Evolutionary conservation across 2,888 invertebrate genomes (phyloP), one percentile per base, ranked within the genome.

Genomic region (Aspidiotus destructor): DNA sequence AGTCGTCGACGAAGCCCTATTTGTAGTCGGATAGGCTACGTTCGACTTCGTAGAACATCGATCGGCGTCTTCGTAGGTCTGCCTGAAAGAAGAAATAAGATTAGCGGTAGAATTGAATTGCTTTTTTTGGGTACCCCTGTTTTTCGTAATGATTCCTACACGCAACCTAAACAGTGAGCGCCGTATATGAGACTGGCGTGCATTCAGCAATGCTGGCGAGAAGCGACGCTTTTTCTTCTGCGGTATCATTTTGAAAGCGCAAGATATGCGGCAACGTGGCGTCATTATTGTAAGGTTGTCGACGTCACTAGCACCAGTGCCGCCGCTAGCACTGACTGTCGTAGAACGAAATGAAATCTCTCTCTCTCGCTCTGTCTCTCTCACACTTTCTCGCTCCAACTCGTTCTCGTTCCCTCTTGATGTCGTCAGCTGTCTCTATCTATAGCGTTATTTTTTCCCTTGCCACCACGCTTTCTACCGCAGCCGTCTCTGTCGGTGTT

Each of bases 261-360:
- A 17, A 8, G 17, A 48, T 28, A 58, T 28, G 16, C 60, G 67
- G 67, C 67, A 67, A 67, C 67, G 60, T 52, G 16, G 67, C 67
- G 57, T 48, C 58, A 58, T 67, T 67, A 67, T 67, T 58, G 60
- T 58, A 67, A 60, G 67, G 67, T 58, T 58, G 67, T 67, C 44
- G 67, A 67, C 67, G 67, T 67, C 67, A 60, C 44, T 65, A 65
- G 55, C 65, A 65, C 57, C 65, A 48, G 65, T 65, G 65, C 67
- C 58, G 67, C 67, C 48, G 48, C 28, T 41, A 40, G 41, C 58
- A 48, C 41, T 53, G 63, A 41, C 28, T 28, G 28, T 5, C 28
- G 28, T 28, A 28, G 28, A 52, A 62, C 2, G 48, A 13, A 48
- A 48, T n/a, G 48, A 48, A 48, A n/a, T 48, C 2, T n/a, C 6